Percentiles rank a stretch among this genome's conserved stretches.
These are phyloP conservation scores for Dromas ardeola DNA, from an alignment of 2,113 vertebrate genomes.

Conservation along the genomic window DNA sequence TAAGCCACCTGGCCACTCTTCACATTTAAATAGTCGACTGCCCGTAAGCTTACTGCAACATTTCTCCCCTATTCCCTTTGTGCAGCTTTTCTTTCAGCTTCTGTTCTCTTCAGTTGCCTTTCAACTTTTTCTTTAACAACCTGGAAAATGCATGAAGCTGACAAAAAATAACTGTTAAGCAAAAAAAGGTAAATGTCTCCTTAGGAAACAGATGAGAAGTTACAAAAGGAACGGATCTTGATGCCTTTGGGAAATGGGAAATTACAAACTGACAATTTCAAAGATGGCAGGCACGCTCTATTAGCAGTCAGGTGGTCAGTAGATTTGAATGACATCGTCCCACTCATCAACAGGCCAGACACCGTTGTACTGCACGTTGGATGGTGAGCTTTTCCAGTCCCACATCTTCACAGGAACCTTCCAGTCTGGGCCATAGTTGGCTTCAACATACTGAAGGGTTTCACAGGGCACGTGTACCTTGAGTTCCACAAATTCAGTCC, in stretches of 20 bases:
- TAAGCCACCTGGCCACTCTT: not conserved
- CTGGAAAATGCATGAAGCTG: not conserved
- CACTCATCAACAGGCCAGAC: conserved; percentile 85
- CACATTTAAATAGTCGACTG: not conserved
- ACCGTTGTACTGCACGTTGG: conserved; percentile 84
- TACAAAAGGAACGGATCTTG: not conserved
- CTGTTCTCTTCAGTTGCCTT: not conserved
- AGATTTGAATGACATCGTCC: conserved; percentile 87
- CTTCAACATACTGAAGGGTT: conserved; percentile 82
- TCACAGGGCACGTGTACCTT: conserved; percentile 85
- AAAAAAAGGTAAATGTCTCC: not conserved
- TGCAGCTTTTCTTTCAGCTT: not conserved
- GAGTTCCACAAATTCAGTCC: conserved; percentile 86
- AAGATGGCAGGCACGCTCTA: not conserved
- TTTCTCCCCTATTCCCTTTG: not conserved
- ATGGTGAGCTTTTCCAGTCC: conserved; percentile 90
- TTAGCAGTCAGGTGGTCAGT: conserved; percentile 56
- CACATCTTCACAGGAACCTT: conserved; percentile 81
- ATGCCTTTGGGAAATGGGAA: not conserved
- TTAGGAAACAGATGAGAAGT: not conserved
- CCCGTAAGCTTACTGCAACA: not conserved
- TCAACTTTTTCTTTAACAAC: not conserved
- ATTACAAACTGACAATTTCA: not conserved
- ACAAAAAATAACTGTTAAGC: not conserved
- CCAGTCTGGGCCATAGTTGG: conserved; percentile 88